Base-by-base conservation (phyloP, 1,140 invertebrate genomes). In the Euglossa dilemma region DNA sequence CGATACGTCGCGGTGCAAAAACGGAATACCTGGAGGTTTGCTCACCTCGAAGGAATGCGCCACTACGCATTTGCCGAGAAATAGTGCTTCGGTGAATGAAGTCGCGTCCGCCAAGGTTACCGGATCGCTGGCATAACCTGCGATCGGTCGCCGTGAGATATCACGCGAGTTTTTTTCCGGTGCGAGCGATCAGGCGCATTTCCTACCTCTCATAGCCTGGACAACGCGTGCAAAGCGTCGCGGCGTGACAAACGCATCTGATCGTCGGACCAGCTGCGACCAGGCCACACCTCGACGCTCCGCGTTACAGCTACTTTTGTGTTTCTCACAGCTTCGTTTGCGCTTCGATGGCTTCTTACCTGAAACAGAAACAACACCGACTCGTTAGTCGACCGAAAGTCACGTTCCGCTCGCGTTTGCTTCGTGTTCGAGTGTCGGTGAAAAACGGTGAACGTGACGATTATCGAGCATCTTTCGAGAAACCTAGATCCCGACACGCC, bases 311-410 rank as follows among this genome's bases (percentile, higher is more conserved):
- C 67, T n/a, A 28, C 9, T 78, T 54, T 66, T 25, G 47, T 45
- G 52, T 59, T 72, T 85, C 25, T 50, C 11, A 28, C 25, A 57
- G 16, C 45, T n/a, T 25, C 43, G 47, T 76, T 59, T 69, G 52
- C 43, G 36, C 56, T 56, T 20, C 63, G 64, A 87, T 67, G 84
- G 80, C 80, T 87, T 87, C 91, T 93, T 92, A 93, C 91, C 91
- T 93, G 90, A 86, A 93, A 92, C 90, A 93, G 86, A 92, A 91
- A 93, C 83, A 89, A 90, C 82, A 80, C 57, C 45, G 28, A 72
- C 52, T 83, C 52, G 74, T 83, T 47, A 71, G 9, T 54, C 8
- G 7, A 7, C 54, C 16, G 3, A 16, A 7, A 18, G 16, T 71
- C 69, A 67, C 63, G 63, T 64, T 20, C 36, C 36, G 28, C 28